These are phyloP conservation scores for Seriola rivoliana DNA, from an alignment of 2,113 vertebrate genomes.

Conservation along the genomic window DNA sequence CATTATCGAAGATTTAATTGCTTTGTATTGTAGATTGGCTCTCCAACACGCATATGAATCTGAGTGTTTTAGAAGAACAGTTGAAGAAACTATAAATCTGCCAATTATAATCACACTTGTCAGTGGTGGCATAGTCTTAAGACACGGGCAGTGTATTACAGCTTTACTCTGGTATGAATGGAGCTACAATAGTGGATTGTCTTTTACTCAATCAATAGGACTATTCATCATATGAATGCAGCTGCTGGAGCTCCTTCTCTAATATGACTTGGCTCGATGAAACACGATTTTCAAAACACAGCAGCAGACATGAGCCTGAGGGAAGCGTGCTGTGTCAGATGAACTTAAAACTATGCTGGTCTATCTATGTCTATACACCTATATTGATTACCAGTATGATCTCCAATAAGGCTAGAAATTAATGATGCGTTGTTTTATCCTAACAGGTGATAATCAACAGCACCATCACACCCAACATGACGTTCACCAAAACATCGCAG, in stretches of 20 bases:
- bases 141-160: background rate
- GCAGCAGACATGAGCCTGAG: background rate
- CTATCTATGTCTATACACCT: no score
- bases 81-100: background rate
- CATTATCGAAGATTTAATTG: background rate
- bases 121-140: conserved; percentile 8
- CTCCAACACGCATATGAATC: background rate
- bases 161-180: conserved; percentile 25
- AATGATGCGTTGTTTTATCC: background rate
- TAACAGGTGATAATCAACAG: conserved; percentile 98
- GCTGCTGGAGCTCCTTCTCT: conserved; percentile 15
- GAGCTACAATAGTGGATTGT: conserved; percentile 37
- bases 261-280: background rate
- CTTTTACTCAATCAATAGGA: conserved; percentile 35
- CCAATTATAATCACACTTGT: conserved; percentile 8
- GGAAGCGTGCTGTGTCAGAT: background rate
- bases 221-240: conserved; percentile 37
- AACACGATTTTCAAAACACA: background rate
- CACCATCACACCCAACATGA: conserved; percentile 99
- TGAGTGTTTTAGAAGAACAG: conserved; percentile 9
- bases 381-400: background rate
- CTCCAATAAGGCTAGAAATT: background rate
- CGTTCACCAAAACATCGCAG: conserved; percentile 97
- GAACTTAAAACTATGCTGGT: background rate
- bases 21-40: background rate